Evolutionary conservation across 2,113 vertebrate genomes (phyloP).

Genomic region (Ceratotherium simum): DNA sequence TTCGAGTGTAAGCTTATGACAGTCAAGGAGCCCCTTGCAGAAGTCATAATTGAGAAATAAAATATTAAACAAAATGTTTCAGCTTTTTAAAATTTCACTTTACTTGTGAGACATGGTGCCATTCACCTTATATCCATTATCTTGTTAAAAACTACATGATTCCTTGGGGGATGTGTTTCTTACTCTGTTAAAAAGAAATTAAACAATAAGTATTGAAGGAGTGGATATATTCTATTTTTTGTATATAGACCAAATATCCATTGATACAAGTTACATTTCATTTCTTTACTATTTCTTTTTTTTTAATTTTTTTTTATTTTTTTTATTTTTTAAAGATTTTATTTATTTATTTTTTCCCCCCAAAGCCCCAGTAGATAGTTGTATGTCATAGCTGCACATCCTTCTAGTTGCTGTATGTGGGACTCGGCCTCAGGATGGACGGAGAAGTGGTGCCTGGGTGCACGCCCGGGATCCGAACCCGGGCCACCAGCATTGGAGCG

Average conservation of each 20-base stretch:
- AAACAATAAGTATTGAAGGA: background rate
- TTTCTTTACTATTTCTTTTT: background rate
- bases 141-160: slow-evolving; percentile 1
- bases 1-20: background rate
- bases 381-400: no score
- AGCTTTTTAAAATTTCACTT: background rate
- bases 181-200: slow-evolving; percentile 37
- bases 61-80: slow-evolving; percentile 29
- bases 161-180: background rate
- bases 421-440: no score
- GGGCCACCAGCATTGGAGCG: no score
- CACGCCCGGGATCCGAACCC: no score
- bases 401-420: no score
- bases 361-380: no score
- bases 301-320: no score
- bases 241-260: background rate
- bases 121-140: background rate
- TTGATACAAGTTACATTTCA: background rate
- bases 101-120: background rate
- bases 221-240: background rate
- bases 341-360: no score
- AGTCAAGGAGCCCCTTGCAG: background rate
- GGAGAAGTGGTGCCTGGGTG: no score
- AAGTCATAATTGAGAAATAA: slow-evolving; percentile 42
- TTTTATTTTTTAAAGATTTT: no score